These are phyloP conservation scores for Dendronephthya gigantea DNA, from an alignment of 64 coral and sea anemone species.

Conservation along the genomic window DNA sequence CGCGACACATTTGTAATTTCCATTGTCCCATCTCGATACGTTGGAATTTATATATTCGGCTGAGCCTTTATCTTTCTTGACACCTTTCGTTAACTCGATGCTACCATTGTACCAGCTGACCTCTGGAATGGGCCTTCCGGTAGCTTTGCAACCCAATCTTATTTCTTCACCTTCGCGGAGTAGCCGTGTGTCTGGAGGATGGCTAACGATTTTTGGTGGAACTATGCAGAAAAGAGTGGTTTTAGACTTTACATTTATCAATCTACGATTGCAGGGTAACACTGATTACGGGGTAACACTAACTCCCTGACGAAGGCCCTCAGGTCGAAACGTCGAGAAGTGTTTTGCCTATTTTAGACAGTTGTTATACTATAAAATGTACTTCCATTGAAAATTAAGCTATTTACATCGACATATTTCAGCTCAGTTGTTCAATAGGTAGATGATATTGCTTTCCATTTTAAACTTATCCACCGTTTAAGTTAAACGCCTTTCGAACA, in stretches of 20 bases:
- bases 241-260: neutral
- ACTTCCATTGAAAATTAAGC: too few species aligned
- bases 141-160: neutral
- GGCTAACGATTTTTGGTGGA: neutral
- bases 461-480: too few species aligned
- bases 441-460: too few species aligned
- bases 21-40: neutral
- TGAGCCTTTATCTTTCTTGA: neutral
- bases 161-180: constrained; percentile 3
- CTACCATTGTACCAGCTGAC: neutral
- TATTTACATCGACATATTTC: too few species aligned
- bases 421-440: too few species aligned
- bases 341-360: too few species aligned
- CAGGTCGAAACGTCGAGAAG: too few species aligned
- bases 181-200: neutral
- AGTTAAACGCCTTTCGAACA: too few species aligned
- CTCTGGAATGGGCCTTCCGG: neutral
- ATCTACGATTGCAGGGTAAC: too few species aligned
- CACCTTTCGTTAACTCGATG: neutral
- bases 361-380: too few species aligned
- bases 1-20: neutral
- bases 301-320: too few species aligned
- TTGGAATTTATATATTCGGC: neutral
- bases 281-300: too few species aligned
- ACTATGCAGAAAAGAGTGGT: neutral